phyloP scores from a whole-genome alignment of 2,797 vertebrate genomes.

The Pseudochromis fuscus region DNA sequence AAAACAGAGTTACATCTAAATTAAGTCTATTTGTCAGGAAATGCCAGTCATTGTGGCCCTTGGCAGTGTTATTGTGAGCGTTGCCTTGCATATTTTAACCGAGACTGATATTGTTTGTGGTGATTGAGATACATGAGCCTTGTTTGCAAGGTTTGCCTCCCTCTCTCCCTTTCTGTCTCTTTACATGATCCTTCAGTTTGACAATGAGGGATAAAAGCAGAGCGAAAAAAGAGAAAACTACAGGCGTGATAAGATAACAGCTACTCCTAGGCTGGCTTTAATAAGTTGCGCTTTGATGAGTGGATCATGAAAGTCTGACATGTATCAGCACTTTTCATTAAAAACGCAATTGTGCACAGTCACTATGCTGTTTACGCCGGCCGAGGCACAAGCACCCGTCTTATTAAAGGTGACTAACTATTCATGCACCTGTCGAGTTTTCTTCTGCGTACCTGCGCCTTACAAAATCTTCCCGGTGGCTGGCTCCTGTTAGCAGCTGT shows the following conservation, averaged over 20 bases:
- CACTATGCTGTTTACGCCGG: slow-evolving; percentile 22
- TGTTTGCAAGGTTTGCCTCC: slow-evolving; percentile 47
- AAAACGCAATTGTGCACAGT: slow-evolving; percentile 30
- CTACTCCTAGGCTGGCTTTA: slow-evolving; percentile 56
- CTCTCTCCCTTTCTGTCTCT: slow-evolving; percentile 22
- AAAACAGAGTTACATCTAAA: slow-evolving; percentile 62
- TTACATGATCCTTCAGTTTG: slow-evolving; percentile 38
- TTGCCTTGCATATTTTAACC: slow-evolving; percentile 54
- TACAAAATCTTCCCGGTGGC: slow-evolving; percentile 11
- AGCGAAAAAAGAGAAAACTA: slow-evolving; percentile 38
- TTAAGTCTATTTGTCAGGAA: slow-evolving; percentile 68
- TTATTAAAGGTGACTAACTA: slow-evolving; percentile 30
- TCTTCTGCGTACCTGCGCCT: neutral
- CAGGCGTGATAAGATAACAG: slow-evolving; percentile 48
- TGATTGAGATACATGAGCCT: slow-evolving; percentile 59
- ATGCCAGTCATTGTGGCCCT: slow-evolving; percentile 56
- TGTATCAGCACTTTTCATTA: slow-evolving; percentile 66
- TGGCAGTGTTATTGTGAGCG: slow-evolving; percentile 44
- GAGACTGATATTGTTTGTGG: slow-evolving; percentile 59
- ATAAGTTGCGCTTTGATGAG: slow-evolving; percentile 70
- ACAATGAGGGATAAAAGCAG: slow-evolving; percentile 29
- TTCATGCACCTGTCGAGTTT: slow-evolving; percentile 21
- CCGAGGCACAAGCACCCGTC: slow-evolving; percentile 28
- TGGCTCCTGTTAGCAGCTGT: slow-evolving; percentile 39
- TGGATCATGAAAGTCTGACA: slow-evolving; percentile 61